These are phyloP conservation scores for Pterophyllum scalare DNA, from an alignment of 2,113 vertebrate genomes.

Conservation along the genomic window DNA sequence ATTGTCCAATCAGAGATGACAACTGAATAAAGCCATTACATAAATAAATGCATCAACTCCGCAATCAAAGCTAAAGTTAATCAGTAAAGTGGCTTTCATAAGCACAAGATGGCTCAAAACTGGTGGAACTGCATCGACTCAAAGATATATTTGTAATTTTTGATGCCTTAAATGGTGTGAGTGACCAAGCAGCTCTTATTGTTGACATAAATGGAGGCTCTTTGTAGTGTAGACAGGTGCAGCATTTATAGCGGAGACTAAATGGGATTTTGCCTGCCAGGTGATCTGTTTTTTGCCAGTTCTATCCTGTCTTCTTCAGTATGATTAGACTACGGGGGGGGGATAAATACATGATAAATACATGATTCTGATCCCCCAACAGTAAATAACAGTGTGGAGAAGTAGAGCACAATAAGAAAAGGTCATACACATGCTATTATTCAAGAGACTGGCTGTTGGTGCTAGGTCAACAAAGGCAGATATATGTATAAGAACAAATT, in stretches of 20 bases:
- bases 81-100: neutral
- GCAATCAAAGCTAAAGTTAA: neutral
- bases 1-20: neutral
- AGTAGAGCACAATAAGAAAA: slow-evolving; percentile 4
- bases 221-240: slow-evolving; percentile 1
- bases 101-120: neutral
- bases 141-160: neutral
- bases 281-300: slow-evolving; percentile 6
- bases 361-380: neutral
- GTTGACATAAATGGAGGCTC: neutral
- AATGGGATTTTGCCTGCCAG: neutral
- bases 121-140: neutral
- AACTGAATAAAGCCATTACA: neutral
- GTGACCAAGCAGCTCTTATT: neutral
- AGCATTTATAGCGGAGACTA: neutral
- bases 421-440: neutral
- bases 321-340: neutral
- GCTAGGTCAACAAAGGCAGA: neutral
- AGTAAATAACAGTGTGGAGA: slow-evolving; percentile 14
- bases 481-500: fast-evolving
- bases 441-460: neutral
- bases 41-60: slow-evolving; percentile 6
- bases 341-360: too few species aligned
- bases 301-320: neutral
- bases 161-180: neutral